Conservation (phyloP, 2,888 invertebrate genomes). For the Pocota personata region DNA sequence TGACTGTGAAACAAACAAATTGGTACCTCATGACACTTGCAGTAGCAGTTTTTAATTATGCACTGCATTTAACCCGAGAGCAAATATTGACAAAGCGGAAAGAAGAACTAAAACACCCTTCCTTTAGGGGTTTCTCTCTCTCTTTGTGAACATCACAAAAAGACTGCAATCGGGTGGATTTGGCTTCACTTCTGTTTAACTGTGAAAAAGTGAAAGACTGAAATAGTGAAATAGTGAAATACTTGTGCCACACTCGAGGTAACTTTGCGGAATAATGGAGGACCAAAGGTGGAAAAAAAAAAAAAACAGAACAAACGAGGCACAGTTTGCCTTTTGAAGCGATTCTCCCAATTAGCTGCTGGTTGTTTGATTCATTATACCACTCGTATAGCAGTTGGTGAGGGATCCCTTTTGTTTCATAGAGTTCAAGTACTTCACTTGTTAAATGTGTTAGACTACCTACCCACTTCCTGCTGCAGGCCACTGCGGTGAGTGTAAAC, state of each 20-base stretch:
- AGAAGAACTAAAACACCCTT: background rate
- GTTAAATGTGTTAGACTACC: slow-evolving; percentile 35
- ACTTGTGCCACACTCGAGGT: slow-evolving; percentile 38
- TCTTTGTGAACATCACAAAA: background rate
- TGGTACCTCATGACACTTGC: slow-evolving; percentile 51
- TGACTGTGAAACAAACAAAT: slow-evolving; percentile 39
- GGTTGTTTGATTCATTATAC: slow-evolving; percentile 56
- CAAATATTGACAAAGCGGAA: slow-evolving; percentile 54
- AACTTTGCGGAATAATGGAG: slow-evolving; percentile 54
- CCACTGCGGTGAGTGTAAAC: background rate
- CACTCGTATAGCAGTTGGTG: background rate
- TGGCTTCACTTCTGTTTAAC: slow-evolving; percentile 9
- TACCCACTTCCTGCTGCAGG: slow-evolving; percentile 13
- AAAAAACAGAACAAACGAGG: background rate
- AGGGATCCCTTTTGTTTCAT: background rate
- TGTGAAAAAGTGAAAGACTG: slow-evolving; percentile 49
- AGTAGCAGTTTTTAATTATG: slow-evolving; percentile 54
- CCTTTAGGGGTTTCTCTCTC: background rate
- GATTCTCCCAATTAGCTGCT: slow-evolving; percentile 61
- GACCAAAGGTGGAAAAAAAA: background rate
- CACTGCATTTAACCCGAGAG: slow-evolving; percentile 48
- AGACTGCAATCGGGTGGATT: background rate
- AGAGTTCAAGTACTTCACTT: slow-evolving; percentile 20
- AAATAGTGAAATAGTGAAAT: slow-evolving; percentile 22
- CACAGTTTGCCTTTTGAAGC: slow-evolving; percentile 33